phyloP scores from a whole-genome alignment of 92 coral and sea anemone species.

The Phenganax marumi region DNA sequence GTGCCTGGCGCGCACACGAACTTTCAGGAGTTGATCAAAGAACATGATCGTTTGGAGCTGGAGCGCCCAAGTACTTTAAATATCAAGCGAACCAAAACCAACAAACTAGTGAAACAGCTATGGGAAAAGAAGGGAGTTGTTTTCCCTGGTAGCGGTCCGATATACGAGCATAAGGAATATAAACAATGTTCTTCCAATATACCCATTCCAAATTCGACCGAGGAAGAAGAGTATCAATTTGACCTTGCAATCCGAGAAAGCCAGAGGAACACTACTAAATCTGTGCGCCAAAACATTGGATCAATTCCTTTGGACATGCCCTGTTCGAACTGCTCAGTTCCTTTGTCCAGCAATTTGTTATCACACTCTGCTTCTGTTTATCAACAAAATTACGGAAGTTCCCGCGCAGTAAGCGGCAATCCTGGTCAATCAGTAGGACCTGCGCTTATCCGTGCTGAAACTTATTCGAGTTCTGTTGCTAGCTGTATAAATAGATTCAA shows the following conservation, averaged over 20 bases:
- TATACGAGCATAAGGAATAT: no score
- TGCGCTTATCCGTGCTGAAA: neutral
- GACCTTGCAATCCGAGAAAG: no score
- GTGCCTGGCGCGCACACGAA: slow-evolving; percentile 30
- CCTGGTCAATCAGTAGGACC: neutral
- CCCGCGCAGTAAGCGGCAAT: neutral
- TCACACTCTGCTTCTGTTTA: slow-evolving; percentile 1
- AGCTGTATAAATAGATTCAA: neutral
- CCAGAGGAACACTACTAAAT: neutral
- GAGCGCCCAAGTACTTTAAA: neutral
- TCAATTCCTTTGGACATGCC: neutral
- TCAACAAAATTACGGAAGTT: slow-evolving; percentile 2
- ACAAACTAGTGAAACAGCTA: slow-evolving; percentile 48
- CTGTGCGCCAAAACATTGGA: neutral
- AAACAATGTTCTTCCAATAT: no score
- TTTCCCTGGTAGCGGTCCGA: slow-evolving; percentile 59
- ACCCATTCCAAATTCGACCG: no score
- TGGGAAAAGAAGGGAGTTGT: slow-evolving; percentile 55
- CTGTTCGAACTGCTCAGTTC: neutral
- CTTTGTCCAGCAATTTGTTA: neutral
- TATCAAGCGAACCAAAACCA: slow-evolving; percentile 15
- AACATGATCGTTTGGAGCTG: neutral
- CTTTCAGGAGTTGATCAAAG: slow-evolving; percentile 46
- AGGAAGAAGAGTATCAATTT: no score
- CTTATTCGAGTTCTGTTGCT: neutral